phyloP scores from a whole-genome alignment of 2,888 invertebrate species.

The Ichneumon xanthorius region DNA sequence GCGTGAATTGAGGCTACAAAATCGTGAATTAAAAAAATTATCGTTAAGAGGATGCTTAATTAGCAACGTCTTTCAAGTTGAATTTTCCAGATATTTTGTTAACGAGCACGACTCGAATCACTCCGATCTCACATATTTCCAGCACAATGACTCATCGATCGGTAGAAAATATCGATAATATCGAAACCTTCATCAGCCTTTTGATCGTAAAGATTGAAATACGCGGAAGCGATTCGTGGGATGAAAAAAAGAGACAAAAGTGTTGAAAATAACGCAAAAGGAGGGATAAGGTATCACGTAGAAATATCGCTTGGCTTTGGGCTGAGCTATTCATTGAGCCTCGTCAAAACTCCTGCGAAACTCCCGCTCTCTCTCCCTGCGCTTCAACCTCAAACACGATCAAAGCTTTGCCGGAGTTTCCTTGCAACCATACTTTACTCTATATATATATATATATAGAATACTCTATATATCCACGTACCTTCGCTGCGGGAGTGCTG shows the following conservation, averaged over 20 bases:
- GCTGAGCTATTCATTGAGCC: constrained; percentile 50
- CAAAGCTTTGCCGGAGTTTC: constrained; percentile 57
- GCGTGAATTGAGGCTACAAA: background rate
- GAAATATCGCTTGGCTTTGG: constrained; percentile 22
- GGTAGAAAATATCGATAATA: background rate
- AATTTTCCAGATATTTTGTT: background rate
- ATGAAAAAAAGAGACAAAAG: background rate
- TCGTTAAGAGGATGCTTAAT: background rate
- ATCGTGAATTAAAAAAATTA: background rate
- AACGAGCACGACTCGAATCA: background rate
- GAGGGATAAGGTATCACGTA: constrained; percentile 18
- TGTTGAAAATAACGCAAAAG: constrained; percentile 10
- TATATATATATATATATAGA: constrained; percentile 1
- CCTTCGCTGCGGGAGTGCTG: constrained; percentile 26
- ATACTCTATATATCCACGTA: constrained; percentile 19
- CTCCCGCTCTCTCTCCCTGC: constrained; percentile 14
- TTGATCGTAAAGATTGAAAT: constrained; percentile 2
- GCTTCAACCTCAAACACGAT: constrained; percentile 47
- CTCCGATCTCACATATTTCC: background rate
- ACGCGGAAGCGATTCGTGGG: constrained; percentile 4
- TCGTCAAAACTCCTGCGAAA: constrained; percentile 41
- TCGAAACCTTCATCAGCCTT: background rate
- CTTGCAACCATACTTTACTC: constrained; percentile 3
- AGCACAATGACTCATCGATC: background rate
- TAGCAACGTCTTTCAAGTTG: background rate